These are phyloP conservation scores for Sinella curviseta DNA, from an alignment of 1,140 invertebrate species.

Conservation along the genomic window DNA sequence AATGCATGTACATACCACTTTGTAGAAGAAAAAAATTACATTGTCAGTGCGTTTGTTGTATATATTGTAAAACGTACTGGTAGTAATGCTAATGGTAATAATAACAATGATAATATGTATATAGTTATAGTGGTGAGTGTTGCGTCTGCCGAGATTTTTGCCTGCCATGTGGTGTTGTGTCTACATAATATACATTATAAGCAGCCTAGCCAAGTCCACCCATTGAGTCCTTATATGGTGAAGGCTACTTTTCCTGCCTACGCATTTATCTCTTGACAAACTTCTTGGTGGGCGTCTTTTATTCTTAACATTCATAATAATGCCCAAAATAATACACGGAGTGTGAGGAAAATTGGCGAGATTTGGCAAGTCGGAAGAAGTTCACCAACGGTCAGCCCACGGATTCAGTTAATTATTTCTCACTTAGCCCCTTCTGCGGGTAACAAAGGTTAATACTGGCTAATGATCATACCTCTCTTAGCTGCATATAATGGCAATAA, in stretches of 20 bases:
- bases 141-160: neutral
- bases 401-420: conserved; percentile 41
- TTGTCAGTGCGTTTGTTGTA: neutral
- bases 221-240: conserved; percentile 48
- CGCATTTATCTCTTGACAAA: conserved; percentile 38
- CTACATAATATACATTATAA: neutral
- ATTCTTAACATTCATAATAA: conserved; percentile 50
- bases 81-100: neutral
- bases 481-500: too few species aligned
- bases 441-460: neutral
- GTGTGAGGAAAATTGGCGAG: conserved; percentile 44
- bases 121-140: neutral
- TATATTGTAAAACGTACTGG: neutral
- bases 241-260: conserved; percentile 50
- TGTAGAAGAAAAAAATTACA: neutral
- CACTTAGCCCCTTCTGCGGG: conserved; percentile 30
- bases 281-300: conserved; percentile 47
- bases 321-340: conserved; percentile 45
- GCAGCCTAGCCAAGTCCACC: conserved; percentile 44
- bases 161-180: neutral
- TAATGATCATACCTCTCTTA: too few species aligned
- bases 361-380: conserved; percentile 40
- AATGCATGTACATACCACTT: neutral
- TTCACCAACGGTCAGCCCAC: conserved; percentile 30
- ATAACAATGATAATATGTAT: neutral